Conservation (phyloP, 2,797 vertebrate genomes). For the Brachymystax lenok region DNA sequence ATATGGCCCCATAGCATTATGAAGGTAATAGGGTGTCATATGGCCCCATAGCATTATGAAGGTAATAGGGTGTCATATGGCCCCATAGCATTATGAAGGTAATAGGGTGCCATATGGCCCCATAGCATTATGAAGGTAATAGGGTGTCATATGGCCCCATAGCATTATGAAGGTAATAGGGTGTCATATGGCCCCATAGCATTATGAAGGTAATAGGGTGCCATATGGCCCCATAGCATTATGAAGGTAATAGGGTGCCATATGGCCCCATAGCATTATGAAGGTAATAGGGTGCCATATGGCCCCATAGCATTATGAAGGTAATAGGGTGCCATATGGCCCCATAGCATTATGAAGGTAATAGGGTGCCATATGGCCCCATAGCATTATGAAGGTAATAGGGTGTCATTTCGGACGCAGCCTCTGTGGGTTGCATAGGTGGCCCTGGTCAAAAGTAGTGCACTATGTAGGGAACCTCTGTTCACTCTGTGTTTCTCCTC, state of each 20-base stretch:
- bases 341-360: not conserved
- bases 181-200: not conserved
- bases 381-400: not conserved
- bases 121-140: not conserved
- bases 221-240: not conserved
- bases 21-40: not conserved
- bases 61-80: not conserved
- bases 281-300: not conserved
- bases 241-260: not conserved
- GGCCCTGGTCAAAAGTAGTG: not conserved
- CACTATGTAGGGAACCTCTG: constrained; percentile 7
- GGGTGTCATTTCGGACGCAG: not conserved
- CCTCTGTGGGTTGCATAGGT: not conserved
- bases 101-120: not conserved
- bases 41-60: not conserved
- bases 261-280: not conserved
- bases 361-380: not conserved
- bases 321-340: not conserved
- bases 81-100: not conserved
- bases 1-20: not conserved
- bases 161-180: not conserved
- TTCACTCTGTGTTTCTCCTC: constrained; percentile 48
- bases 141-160: not conserved
- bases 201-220: not conserved
- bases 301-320: not conserved